Percentiles rank a stretch among this genome's conserved stretches.
These are phyloP conservation scores for Lophura nycthemera DNA, from an alignment of 2,113 vertebrate species.

Conservation along the genomic window DNA sequence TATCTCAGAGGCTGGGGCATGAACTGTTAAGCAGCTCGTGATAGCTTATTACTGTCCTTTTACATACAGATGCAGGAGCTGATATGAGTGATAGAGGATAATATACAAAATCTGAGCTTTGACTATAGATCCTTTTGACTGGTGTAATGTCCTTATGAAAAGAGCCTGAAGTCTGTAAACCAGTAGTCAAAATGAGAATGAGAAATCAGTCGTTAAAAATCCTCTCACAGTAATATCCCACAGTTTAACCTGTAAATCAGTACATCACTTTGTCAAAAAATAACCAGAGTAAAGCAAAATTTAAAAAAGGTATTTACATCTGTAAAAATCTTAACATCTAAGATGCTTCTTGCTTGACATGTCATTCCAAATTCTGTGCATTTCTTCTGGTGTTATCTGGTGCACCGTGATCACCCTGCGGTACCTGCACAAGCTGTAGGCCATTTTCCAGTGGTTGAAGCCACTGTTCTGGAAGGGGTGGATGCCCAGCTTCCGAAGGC, in stretches of 20 bases:
- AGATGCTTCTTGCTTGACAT: constrained; percentile 99
- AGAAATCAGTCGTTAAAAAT: constrained; percentile 76
- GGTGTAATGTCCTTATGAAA: constrained; percentile 46
- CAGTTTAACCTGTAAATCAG: constrained; percentile 60
- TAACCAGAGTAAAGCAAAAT: constrained; percentile 43
- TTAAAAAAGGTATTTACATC: constrained; percentile 75
- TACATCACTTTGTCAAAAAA: constrained; percentile 56
- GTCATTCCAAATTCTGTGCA: constrained; percentile 99
- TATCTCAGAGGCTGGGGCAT: constrained; percentile 25
- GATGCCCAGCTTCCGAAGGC: constrained; percentile 95
- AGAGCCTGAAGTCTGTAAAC: constrained; percentile 68
- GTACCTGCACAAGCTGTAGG: constrained; percentile 96
- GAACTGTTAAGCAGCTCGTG: neutral
- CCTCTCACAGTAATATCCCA: constrained; percentile 59
- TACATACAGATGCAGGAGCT: constrained; percentile 24
- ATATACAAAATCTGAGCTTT: constrained; percentile 61
- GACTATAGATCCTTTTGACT: constrained; percentile 44
- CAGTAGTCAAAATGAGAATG: constrained; percentile 66
- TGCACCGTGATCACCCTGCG: constrained; percentile 96
- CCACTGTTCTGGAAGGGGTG: constrained; percentile 99
- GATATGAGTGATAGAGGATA: constrained; percentile 41
- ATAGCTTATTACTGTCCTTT: constrained; percentile 22
- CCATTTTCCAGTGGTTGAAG: constrained; percentile 99
- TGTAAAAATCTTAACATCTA: constrained; percentile 88
- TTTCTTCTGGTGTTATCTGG: constrained; percentile 98